A percentile compares a stretch with the other conserved stretches of the same genome.
Conservation (phyloP, 2,888 invertebrate genomes). For the Leucoma salicis region DNA sequence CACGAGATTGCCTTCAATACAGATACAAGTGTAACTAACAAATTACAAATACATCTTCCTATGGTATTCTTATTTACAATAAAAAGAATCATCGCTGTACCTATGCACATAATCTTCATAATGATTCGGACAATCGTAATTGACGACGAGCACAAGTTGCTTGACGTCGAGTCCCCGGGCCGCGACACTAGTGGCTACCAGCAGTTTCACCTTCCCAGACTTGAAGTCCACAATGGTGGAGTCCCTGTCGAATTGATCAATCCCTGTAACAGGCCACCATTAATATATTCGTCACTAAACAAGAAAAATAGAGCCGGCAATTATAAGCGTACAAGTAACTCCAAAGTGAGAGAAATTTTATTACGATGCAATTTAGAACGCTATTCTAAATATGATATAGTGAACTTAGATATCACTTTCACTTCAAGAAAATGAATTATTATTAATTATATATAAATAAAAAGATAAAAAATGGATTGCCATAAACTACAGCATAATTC, state of each 20-base stretch:
- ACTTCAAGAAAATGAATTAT: too few species aligned
- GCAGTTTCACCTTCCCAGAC: constrained; percentile 93
- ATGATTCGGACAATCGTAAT: constrained; percentile 99
- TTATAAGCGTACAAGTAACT: constrained; percentile 37
- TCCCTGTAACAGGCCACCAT: constrained; percentile 84
- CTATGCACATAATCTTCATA: constrained; percentile 99
- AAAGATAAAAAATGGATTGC: too few species aligned
- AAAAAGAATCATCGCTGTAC: too few species aligned
- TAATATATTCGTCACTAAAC: constrained; percentile 61
- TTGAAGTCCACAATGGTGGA: constrained; percentile 99
- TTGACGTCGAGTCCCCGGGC: constrained; percentile 99
- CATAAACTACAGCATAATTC: too few species aligned
- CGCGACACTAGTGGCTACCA: constrained; percentile 99
- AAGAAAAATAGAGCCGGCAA: constrained; percentile 20
- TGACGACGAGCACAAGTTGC: constrained; percentile 97
- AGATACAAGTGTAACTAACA: too few species aligned
- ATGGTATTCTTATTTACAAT: too few species aligned
- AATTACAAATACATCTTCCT: too few species aligned
- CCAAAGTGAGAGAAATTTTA: too few species aligned
- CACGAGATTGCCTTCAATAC: too few species aligned
- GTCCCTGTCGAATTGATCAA: constrained; percentile 99
- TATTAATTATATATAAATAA: too few species aligned
- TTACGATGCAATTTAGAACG: background rate
- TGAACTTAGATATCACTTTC: too few species aligned
- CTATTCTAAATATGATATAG: too few species aligned